These are phyloP conservation scores for Pempheris klunzingeri DNA, from an alignment of 2,797 vertebrate species.

Conservation along the genomic window DNA sequence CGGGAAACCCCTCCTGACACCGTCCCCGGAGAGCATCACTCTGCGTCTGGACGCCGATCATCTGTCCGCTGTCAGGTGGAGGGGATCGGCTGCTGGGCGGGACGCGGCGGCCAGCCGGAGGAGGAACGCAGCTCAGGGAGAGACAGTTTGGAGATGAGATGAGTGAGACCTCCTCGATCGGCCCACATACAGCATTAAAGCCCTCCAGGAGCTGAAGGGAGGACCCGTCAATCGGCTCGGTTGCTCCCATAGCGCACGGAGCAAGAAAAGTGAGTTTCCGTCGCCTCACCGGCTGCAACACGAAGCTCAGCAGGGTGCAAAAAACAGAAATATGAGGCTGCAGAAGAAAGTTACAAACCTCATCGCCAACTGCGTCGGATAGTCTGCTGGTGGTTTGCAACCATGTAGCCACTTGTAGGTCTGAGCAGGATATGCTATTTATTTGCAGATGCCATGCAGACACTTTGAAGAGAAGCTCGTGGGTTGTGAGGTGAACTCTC, in stretches of 20 bases:
- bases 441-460: slow-evolving; percentile 10
- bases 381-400: slow-evolving; percentile 47
- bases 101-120: slow-evolving; percentile 14
- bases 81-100: slow-evolving; percentile 37
- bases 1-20: not conserved
- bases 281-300: not conserved
- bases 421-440: not conserved
- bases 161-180: not conserved
- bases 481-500: slow-evolving; percentile 34
- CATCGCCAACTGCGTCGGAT: slow-evolving; percentile 33
- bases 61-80: slow-evolving; percentile 39
- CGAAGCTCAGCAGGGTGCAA: slow-evolving; percentile 37
- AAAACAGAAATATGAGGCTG: slow-evolving; percentile 25
- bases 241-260: not conserved
- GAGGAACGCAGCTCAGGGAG: not conserved
- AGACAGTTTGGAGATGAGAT: not conserved
- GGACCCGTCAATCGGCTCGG: not conserved
- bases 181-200: not conserved
- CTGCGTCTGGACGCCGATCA: slow-evolving; percentile 11
- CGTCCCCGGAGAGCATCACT: slow-evolving; percentile 28
- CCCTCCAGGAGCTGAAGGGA: not conserved
- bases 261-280: not conserved
- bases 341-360: slow-evolving; percentile 56
- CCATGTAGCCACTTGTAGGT: slow-evolving; percentile 56
- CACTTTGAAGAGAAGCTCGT: slow-evolving; percentile 22